These are phyloP conservation scores for Aphaenogaster rudis DNA, from an alignment of 1,140 invertebrate genomes.

Conservation along the genomic window DNA sequence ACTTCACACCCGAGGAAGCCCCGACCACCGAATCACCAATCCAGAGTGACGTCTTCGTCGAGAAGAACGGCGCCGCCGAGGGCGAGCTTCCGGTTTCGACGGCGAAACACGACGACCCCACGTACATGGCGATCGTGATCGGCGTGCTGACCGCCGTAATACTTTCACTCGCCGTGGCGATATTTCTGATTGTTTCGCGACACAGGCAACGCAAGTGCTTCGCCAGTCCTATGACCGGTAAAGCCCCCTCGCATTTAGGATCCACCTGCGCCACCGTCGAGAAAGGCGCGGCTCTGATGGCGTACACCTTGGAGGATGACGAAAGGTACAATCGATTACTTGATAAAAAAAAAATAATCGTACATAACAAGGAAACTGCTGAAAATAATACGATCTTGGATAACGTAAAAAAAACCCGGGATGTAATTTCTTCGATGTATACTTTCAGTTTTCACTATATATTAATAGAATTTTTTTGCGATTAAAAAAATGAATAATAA, in stretches of 20 bases:
- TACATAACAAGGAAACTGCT: background rate
- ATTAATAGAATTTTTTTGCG: background rate
- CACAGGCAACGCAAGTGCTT: constrained; percentile 93
- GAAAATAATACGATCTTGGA: background rate
- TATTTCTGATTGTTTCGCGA: constrained; percentile 92
- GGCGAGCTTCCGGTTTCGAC: constrained; percentile 89
- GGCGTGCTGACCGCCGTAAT: constrained; percentile 93
- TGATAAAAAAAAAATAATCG: constrained; percentile 4
- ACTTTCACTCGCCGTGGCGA: constrained; percentile 90
- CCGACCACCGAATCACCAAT: constrained; percentile 83
- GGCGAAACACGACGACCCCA: constrained; percentile 91
- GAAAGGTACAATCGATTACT: constrained; percentile 81
- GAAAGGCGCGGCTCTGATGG: constrained; percentile 86
- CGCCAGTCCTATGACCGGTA: constrained; percentile 91
- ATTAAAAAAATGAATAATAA: background rate
- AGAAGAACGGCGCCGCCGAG: constrained; percentile 87
- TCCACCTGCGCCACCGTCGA: constrained; percentile 87
- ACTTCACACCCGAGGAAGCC: constrained; percentile 89
- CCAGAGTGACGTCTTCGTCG: constrained; percentile 87
- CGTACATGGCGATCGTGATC: constrained; percentile 94
- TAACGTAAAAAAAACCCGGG: background rate
- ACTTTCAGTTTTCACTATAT: background rate
- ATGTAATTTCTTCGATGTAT: background rate
- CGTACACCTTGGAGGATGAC: constrained; percentile 86
- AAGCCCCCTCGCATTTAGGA: constrained; percentile 86